These are phyloP conservation scores for Nycticorax nycticorax DNA, from an alignment of 2,113 vertebrate species.

Conservation along the genomic window DNA sequence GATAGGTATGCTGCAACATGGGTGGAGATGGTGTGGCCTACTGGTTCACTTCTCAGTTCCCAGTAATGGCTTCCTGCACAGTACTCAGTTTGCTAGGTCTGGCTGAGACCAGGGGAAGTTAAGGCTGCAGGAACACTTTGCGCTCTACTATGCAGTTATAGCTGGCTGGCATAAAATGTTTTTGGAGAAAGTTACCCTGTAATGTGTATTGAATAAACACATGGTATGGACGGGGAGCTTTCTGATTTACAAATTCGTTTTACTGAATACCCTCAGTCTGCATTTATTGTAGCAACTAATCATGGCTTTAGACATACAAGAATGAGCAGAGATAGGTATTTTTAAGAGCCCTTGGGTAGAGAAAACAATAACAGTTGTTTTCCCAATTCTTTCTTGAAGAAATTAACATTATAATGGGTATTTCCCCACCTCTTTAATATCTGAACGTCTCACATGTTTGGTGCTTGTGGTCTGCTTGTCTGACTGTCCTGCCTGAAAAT, in stretches of 20 bases:
- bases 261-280: background rate
- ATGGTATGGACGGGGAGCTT: background rate
- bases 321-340: background rate
- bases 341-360: background rate
- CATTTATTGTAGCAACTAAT: background rate
- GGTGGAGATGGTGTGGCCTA: background rate
- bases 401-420: background rate
- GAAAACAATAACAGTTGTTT: background rate
- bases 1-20: fast-evolving
- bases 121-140: background rate
- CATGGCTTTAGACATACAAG: background rate
- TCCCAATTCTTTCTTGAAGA: background rate
- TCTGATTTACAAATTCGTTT: background rate
- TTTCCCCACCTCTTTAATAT: background rate
- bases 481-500: background rate
- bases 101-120: background rate
- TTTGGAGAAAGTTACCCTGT: background rate
- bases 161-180: background rate
- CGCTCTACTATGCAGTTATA: background rate
- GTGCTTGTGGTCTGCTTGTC: background rate
- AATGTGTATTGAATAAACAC: background rate
- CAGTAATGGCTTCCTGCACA: too few species aligned
- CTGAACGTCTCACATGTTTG: background rate
- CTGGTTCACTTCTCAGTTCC: background rate
- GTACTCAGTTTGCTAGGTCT: background rate